phyloP scores from a whole-genome alignment of 1,140 invertebrate genomes.

The Temnothorax longispinosus region DNA sequence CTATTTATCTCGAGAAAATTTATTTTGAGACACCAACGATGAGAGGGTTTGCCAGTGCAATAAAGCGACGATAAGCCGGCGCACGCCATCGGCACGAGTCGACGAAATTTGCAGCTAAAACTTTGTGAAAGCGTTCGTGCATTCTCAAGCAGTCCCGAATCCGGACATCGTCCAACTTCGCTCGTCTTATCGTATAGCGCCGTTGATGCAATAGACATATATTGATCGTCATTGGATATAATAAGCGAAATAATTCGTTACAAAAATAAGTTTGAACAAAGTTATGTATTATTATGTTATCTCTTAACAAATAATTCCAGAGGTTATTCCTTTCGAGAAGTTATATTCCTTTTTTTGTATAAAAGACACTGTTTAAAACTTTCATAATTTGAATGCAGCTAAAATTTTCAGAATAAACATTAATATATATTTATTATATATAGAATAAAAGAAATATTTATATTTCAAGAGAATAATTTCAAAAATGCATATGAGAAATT shows the following conservation, averaged over 20 bases:
- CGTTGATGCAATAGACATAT: constrained; percentile 3
- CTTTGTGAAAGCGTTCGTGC: constrained; percentile 60
- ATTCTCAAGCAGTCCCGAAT: constrained; percentile 64
- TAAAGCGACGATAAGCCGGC: constrained; percentile 42
- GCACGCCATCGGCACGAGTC: constrained; percentile 24
- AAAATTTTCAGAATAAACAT: background rate
- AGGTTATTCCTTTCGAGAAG: background rate
- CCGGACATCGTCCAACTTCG: constrained; percentile 43
- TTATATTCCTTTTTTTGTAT: background rate
- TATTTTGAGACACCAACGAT: constrained; percentile 27
- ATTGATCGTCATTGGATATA: constrained; percentile 9
- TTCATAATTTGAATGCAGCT: background rate
- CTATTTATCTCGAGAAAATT: constrained; percentile 55
- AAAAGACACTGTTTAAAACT: background rate
- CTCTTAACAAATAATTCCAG: background rate
- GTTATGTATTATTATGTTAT: background rate
- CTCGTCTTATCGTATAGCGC: constrained; percentile 12
- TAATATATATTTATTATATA: background rate
- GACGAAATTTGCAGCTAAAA: constrained; percentile 68
- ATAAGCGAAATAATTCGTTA: constrained; percentile 32
- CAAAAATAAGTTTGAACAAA: constrained; percentile 18
- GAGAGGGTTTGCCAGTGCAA: constrained; percentile 8
- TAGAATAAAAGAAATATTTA: background rate
- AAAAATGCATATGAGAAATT: background rate
- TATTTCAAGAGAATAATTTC: background rate